phyloP scores from a whole-genome alignment of 1,140 invertebrate genomes.

The Zophobas morio region DNA sequence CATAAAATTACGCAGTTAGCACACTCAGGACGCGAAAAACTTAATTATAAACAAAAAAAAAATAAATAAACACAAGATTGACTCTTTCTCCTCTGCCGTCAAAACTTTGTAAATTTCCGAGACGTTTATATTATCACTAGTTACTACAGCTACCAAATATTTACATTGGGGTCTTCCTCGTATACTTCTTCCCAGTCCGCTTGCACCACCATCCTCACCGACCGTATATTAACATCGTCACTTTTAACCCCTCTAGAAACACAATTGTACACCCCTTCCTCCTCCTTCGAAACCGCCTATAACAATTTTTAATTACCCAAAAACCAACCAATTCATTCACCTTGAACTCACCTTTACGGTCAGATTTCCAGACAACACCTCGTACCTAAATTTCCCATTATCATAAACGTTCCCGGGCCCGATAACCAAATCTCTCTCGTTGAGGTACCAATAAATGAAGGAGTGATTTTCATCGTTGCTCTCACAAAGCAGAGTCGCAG shows the following conservation, averaged over 20 bases:
- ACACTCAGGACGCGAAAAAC: too few species aligned
- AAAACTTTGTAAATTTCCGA: too few species aligned
- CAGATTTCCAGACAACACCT: slow-evolving; percentile 55
- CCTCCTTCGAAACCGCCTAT: slow-evolving; percentile 54
- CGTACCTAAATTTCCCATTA: slow-evolving; percentile 50
- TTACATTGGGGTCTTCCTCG: slow-evolving; percentile 54
- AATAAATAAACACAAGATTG: too few species aligned
- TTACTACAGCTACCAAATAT: not conserved
- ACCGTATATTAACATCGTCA: slow-evolving; percentile 51
- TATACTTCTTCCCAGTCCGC: slow-evolving; percentile 53
- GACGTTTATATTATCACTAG: too few species aligned
- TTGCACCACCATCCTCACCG: slow-evolving; percentile 50
- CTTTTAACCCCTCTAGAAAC: slow-evolving; percentile 49
- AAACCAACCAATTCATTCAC: slow-evolving; percentile 7
- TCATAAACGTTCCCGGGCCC: slow-evolving; percentile 53
- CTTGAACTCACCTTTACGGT: slow-evolving; percentile 54
- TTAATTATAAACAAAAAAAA: too few species aligned
- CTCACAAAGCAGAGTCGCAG: slow-evolving; percentile 49
- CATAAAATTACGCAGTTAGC: too few species aligned
- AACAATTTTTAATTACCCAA: slow-evolving; percentile 36
- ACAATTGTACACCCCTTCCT: slow-evolving; percentile 57
- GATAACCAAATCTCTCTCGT: slow-evolving; percentile 50
- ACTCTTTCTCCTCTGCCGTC: too few species aligned
- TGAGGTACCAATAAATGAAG: slow-evolving; percentile 54
- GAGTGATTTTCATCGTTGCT: slow-evolving; percentile 54